These are phyloP conservation scores for Drosophila lini DNA, from an alignment of 1,140 invertebrate species.

Conservation along the genomic window DNA sequence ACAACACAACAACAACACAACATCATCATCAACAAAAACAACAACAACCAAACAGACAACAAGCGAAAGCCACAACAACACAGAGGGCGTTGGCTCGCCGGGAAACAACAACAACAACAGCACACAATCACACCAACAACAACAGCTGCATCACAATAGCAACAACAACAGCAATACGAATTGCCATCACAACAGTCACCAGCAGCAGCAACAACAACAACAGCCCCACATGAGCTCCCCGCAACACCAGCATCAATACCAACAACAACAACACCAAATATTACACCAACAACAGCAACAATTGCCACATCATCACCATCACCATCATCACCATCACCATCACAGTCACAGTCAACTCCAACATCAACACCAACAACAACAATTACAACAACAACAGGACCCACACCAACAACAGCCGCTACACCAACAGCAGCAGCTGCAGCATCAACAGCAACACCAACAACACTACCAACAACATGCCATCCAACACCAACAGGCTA, in stretches of 20 bases:
- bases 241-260: constrained; percentile 76
- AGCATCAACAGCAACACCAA: constrained; percentile 69
- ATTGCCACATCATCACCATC: constrained; percentile 74
- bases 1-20: constrained; percentile 85
- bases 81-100: constrained; percentile 57
- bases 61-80: constrained; percentile 69
- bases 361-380: constrained; percentile 43
- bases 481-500: constrained; percentile 85
- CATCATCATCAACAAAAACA: constrained; percentile 72
- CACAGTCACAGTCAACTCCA: constrained; percentile 74
- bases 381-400: constrained; percentile 69
- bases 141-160: constrained; percentile 60
- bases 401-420: constrained; percentile 63
- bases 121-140: constrained; percentile 74
- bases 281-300: constrained; percentile 76
- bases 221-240: constrained; percentile 63
- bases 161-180: constrained; percentile 72
- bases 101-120: constrained; percentile 72
- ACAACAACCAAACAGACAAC: constrained; percentile 65
- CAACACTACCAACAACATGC: constrained; percentile 80
- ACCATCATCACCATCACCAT: constrained; percentile 82
- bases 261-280: constrained; percentile 84
- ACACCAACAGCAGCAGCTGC: constrained; percentile 70
- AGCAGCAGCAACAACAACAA: constrained; percentile 72
- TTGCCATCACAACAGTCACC: constrained; percentile 74